Conservation (phyloP, 2,888 invertebrate genomes). For the Eupelmus urozonus region DNA sequence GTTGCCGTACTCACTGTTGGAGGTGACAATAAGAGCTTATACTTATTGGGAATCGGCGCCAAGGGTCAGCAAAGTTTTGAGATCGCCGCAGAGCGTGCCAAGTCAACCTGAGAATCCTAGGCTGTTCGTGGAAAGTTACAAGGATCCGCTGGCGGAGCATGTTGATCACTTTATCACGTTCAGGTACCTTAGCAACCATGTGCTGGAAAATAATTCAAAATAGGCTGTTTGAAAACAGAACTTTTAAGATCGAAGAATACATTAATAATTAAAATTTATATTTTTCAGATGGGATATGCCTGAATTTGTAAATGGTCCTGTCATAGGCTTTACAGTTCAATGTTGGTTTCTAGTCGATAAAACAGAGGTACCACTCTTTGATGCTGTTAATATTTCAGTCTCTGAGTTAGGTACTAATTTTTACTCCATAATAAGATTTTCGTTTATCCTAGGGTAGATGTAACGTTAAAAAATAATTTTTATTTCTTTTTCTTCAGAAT, state of each 20-base stretch:
- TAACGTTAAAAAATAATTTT: neutral
- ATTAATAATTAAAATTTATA: constrained; percentile 67
- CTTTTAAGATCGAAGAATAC: neutral
- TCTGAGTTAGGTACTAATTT: constrained; percentile 75
- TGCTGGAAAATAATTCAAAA: constrained; percentile 41
- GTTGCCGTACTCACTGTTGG: constrained; percentile 85
- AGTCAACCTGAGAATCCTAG: constrained; percentile 86
- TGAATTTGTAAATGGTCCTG: constrained; percentile 84
- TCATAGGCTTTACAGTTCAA: constrained; percentile 85
- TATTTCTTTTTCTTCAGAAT: constrained; percentile 74
- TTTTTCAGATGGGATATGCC: constrained; percentile 91
- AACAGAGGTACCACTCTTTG: constrained; percentile 79
- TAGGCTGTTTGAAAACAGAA: neutral
- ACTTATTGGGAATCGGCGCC: constrained; percentile 91
- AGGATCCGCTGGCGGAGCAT: constrained; percentile 73
- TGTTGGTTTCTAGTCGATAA: constrained; percentile 82
- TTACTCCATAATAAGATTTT: neutral
- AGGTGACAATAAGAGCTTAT: constrained; percentile 87
- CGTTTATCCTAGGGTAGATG: no score
- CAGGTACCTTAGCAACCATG: no score
- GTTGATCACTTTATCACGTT: constrained; percentile 69
- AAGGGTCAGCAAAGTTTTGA: constrained; percentile 81
- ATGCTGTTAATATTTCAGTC: constrained; percentile 78
- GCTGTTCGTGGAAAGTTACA: constrained; percentile 83
- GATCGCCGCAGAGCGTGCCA: constrained; percentile 90